Conservation (phyloP, 1,140 invertebrate genomes). For the Danaus melanippus region DNA sequence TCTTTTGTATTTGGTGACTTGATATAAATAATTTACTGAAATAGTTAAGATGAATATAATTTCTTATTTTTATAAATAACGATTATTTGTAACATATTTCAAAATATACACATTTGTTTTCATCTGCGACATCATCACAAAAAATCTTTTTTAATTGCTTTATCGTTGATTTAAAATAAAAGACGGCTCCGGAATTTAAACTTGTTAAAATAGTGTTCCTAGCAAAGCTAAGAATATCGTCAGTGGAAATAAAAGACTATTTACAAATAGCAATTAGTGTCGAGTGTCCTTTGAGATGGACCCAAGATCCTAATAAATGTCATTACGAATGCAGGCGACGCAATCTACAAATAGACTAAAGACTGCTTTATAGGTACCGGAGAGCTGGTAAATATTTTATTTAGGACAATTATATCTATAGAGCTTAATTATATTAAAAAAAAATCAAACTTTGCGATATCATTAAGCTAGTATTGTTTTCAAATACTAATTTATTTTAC, state of each 20-base stretch:
- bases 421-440: too few relatives aligned
- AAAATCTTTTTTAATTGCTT: slow-evolving; percentile 5
- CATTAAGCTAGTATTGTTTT: too few relatives aligned
- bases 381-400: too few relatives aligned
- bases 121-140: not conserved
- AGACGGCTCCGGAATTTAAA: slow-evolving; percentile 8
- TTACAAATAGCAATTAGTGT: slow-evolving; percentile 29
- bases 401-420: too few relatives aligned
- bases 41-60: too few relatives aligned
- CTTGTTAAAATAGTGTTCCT: slow-evolving; percentile 16
- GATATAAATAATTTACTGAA: too few relatives aligned
- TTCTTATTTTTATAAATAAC: too few relatives aligned
- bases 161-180: slow-evolving; percentile 4
- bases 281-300: slow-evolving; percentile 16
- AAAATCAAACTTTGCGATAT: too few relatives aligned
- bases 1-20: too few relatives aligned
- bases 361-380: too few relatives aligned
- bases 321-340: slow-evolving; percentile 27
- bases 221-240: slow-evolving; percentile 18
- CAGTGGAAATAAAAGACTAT: slow-evolving; percentile 19
- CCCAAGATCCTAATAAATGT: slow-evolving; percentile 16
- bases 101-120: not conserved
- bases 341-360: slow-evolving; percentile 13
- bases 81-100: too few relatives aligned
- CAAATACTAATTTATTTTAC: too few relatives aligned